Evolutionary conservation across 2,888 invertebrate species (phyloP), one percentile per base, ranked within the genome.

Genomic region (Drosophila flavopinicola): DNA sequence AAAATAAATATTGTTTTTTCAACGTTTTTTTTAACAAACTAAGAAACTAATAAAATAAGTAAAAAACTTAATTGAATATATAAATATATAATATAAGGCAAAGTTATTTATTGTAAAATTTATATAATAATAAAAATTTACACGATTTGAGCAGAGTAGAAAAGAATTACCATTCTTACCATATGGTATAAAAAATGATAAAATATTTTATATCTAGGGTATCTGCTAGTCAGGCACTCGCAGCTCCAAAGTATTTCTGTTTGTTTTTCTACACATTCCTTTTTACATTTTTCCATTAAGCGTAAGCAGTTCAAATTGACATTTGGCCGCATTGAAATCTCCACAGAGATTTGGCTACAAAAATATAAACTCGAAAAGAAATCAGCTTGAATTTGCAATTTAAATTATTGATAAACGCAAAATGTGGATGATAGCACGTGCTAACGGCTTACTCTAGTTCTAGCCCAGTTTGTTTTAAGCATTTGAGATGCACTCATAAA

Each of bases 371-470:
- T n/a, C 7, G 10, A 51, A 48, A 47, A 64, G 56, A 42, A 61
- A 52, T 66, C 63, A 15, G 45, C 52, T 51, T 39, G 51, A 73
- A 84, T 66, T 71, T 66, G 59, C 66, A 79, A 69, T 85, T 66
- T 61, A 67, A 85, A 82, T 82, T 78, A 79, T 79, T 85, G 78
- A 85, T 85, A 71, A 71, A 64, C 42, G 51, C 11, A 15, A 38
- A 37, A 48, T 25, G 25, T 45, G 54, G 15, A 23, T 15, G 20
- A 5, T n/a, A 37, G 45, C 30, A 52, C 25, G 37, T 67, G 59
- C 33, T 15, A 54, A 41, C 15, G 27, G 38, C 24, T 27, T 13
- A 48, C 13, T 45, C 11, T 52, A 7, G 6, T 5, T 27, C 5
- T 4, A 6, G 23, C 27, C 11, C 11, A 11, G 58, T 30, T 44